Conservation (phyloP, 2,113 vertebrate species). For the Reinhardtius hippoglossoides region DNA sequence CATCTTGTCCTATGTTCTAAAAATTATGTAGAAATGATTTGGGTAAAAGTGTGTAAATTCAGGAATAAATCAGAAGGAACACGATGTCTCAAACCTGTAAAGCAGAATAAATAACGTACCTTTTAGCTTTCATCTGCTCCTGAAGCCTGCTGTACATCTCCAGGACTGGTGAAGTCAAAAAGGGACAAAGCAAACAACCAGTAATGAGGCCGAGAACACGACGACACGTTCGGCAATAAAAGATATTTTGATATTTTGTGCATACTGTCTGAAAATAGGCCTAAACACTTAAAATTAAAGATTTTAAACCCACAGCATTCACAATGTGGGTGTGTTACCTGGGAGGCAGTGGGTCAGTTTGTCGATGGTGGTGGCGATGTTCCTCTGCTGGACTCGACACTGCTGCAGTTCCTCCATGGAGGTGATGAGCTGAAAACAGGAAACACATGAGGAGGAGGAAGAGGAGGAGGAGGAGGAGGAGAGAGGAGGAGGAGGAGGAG, state of each 20-base stretch:
- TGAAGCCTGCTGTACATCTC: conserved; percentile 98
- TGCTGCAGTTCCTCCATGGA: conserved; percentile 93
- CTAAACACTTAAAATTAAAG: too few relatives aligned
- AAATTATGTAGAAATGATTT: too few relatives aligned
- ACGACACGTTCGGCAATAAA: too few relatives aligned
- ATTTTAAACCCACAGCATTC: too few relatives aligned
- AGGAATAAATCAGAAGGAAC: too few relatives aligned
- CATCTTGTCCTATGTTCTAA: too few relatives aligned
- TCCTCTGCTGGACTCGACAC: conserved; percentile 95
- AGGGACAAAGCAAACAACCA: background rate
- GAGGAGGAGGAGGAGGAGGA: background rate
- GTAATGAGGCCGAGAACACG: too few relatives aligned
- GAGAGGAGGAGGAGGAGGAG: background rate
- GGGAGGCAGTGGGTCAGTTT: conserved; percentile 94
- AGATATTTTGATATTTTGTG: too few relatives aligned
- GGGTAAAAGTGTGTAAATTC: too few relatives aligned
- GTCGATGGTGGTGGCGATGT: conserved; percentile 94
- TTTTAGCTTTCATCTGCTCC: conserved; percentile 96
- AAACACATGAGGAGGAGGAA: background rate
- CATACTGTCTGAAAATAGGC: too few relatives aligned
- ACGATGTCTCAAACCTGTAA: too few relatives aligned
- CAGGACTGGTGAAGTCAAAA: conserved; percentile 83
- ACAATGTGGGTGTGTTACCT: conserved; percentile 74
- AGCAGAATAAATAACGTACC: conserved; percentile 76
- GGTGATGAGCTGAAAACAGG: conserved; percentile 81